A percentile compares a stretch with the other conserved stretches of the same genome.
Evolutionary conservation across 2,797 vertebrate genomes (phyloP).

Genomic region (Rhinatrema bivittatum): DNA sequence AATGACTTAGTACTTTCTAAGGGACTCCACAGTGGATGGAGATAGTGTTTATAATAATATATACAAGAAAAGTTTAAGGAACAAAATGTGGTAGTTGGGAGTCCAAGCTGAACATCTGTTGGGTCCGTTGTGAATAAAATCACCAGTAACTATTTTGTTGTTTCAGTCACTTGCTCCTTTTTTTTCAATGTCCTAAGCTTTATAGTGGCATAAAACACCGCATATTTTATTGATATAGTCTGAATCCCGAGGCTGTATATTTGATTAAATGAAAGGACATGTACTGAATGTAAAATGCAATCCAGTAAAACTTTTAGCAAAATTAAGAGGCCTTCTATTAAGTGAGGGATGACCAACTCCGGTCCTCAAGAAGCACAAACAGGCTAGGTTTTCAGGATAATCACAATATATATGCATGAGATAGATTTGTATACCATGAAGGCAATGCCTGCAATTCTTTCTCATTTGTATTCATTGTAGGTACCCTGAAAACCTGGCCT

Average conservation of each 20-base stretch:
- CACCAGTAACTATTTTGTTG: constrained; percentile 43
- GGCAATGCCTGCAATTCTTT: no score
- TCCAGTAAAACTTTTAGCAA: not conserved
- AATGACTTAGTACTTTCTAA: constrained; percentile 43
- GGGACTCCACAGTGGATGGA: constrained; percentile 44
- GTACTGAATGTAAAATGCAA: not conserved
- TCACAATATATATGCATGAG: no score
- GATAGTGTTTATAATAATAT: constrained; percentile 42
- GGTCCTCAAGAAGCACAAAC: no score
- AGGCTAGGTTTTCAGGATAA: no score
- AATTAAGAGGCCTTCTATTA: not conserved
- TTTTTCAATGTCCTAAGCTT: not conserved
- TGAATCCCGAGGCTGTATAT: not conserved
- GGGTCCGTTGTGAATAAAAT: constrained; percentile 64
- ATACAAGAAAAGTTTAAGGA: constrained; percentile 34
- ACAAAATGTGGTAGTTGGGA: no score
- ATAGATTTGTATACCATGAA: no score
- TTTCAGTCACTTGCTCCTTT: constrained; percentile 36
- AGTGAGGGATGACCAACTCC: no score
- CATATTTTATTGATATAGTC: not conserved
- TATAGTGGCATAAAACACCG: not conserved
- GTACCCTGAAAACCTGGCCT: no score
- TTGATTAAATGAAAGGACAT: not conserved
- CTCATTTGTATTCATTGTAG: no score
- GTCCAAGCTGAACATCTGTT: constrained; percentile 47